Base-by-base conservation (phyloP, 2,797 vertebrate species). In the Scleropages formosus region DNA sequence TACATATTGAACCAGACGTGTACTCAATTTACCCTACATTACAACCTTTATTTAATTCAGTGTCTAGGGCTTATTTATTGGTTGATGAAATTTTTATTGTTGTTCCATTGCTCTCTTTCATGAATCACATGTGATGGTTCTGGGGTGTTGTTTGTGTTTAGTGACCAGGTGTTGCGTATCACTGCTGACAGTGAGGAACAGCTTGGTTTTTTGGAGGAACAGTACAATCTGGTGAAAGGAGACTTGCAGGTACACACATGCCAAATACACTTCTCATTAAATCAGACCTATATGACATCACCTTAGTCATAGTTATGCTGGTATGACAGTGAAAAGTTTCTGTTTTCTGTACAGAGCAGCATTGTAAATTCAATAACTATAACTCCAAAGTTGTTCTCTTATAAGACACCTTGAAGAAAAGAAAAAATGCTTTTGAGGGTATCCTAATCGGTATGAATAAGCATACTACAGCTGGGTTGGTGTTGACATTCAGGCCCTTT, bases 121-220 rank as follows among this genome's bases (percentile, higher is more conserved):
- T 2, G 2, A 39, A 2, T 39, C 6, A 31, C 31, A 58, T 7
- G 51, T 58, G 58, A 58, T 16, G 13, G 56, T 8, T 58, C 13
- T 16, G 16, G 56, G 16, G 7, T 4, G 12, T 15, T 31, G 16
- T 27, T 18, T 63, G 20, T 51, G 39, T 61, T 27, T 47, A 73
- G 72, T 26, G 72, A 73, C 72, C 72, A 73, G 72, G 72, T 73
- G 72, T 26, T 73, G 15, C 60, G 60, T 12, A 73, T 73, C 72
- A 27, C 22, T 16, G 72, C 72, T 16, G 26, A 51, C 20, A 51
- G 15, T 13, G 72, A 73, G 15, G 72, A 26, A 9, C 59, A 49
- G 59, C 15, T 27, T 1, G 12, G 8, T 16, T n/a, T 47, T 11
- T 44, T 73, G 18, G 22, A 18, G 44, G 20, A 47, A 72, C 8